Conservation (phyloP, 2,113 vertebrate species). For the Paramisgurnus dabryanus region DNA sequence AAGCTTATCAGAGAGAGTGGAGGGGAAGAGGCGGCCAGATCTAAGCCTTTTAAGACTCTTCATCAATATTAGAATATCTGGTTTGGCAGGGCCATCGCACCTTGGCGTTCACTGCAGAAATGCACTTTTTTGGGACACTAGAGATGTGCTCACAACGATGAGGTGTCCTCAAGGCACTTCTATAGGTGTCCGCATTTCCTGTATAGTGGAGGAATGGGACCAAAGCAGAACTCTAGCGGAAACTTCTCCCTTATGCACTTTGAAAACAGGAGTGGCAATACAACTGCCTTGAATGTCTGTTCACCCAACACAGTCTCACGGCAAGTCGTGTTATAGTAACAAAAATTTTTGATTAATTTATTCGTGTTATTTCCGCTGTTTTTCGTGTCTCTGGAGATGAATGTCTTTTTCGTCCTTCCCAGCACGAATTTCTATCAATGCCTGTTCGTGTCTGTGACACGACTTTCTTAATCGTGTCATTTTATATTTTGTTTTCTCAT, state of each 20-base stretch:
- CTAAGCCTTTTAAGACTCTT: constrained; percentile 58
- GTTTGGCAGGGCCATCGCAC: constrained; percentile 37
- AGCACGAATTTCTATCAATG: too few relatives aligned
- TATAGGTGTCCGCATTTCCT: neutral
- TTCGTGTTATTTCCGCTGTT: too few relatives aligned
- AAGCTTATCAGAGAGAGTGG: constrained; percentile 48
- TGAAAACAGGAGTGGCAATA: neutral
- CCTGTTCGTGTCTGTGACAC: too few relatives aligned
- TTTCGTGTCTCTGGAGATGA: too few relatives aligned
- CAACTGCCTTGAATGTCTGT: too few relatives aligned
- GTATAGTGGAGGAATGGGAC: neutral
- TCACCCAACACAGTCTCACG: too few relatives aligned
- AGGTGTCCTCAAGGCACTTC: neutral
- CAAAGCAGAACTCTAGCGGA: neutral
- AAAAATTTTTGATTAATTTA: too few relatives aligned
- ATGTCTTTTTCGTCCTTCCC: too few relatives aligned
- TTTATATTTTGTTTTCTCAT: too few relatives aligned
- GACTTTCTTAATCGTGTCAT: too few relatives aligned
- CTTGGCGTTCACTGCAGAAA: constrained; percentile 20
- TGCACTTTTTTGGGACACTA: constrained; percentile 27
- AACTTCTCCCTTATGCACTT: neutral
- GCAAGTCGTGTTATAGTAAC: too few relatives aligned
- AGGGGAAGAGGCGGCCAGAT: constrained; percentile 41
- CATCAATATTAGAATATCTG: constrained; percentile 59
- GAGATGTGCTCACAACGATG: constrained; percentile 8